Base-by-base conservation (phyloP, 2,888 invertebrate species). In the Epiblema foenella region DNA sequence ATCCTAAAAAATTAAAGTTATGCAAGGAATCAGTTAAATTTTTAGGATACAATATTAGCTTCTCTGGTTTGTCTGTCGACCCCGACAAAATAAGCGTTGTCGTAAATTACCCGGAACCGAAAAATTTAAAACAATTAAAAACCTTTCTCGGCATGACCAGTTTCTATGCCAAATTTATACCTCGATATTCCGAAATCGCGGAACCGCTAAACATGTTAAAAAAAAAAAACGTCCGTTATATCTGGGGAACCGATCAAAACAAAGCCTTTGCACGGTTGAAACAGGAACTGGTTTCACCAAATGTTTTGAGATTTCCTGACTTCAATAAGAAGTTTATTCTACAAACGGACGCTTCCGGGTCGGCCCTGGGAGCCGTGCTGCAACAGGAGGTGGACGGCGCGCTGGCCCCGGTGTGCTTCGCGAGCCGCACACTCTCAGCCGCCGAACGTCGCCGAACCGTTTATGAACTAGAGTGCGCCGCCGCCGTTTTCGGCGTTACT, bases 101-200 rank as follows among this genome's bases (percentile, higher is more conserved):
- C 8, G 51, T 58, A 9, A 67, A 62, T 24, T 73, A 67, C 49
- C 57, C 56, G 9, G 33, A 18, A 12, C 69, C 69, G 10, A 54
- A 39, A 57, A 66, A 70, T 57, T 24, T 73, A 37, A 64, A 68
- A n/a, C 67, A 73, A 29, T 17, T 73, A 15, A 62, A 69, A 20
- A 51, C 62, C 11, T 73, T 73, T n/a, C 9, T 73, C 0, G 73
- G 73, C 7, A 57, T 69, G 59, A 59, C 69, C 3, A 66, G 73
- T 12, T 73, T 70, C 29, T 73, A 66, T 18, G 62, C 67, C 0
- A 70, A 70, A 39, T 73, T 69, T 49, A 58, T 73, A 24, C 39
- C 60, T 9, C 57, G 62, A 5, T 70, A 70, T 18, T 51, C 73
- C 9, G 59, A 57, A 37, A 68, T 68, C 1, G 52, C 68, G 11